A percentile compares a stretch with the other conserved stretches of the same genome.
phyloP scores from a whole-genome alignment of 1,140 invertebrate species.

The Lepidurus packardi region DNA sequence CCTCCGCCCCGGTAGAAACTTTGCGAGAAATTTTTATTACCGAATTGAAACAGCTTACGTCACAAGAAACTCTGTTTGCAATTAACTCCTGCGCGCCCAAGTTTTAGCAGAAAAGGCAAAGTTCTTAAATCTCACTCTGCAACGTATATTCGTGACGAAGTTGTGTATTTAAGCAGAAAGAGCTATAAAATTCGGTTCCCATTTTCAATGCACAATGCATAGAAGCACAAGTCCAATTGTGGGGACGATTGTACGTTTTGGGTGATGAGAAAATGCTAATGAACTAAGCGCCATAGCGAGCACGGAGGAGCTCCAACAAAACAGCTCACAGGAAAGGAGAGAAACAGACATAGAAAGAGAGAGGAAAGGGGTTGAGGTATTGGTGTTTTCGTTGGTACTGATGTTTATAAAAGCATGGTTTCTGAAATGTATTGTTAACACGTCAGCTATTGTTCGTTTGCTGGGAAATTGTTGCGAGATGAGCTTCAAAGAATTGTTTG shows the following conservation, averaged over 20 bases:
- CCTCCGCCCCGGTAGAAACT: too few relatives aligned
- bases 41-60: too few relatives aligned
- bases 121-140: too few relatives aligned
- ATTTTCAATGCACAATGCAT: not conserved
- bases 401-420: not conserved
- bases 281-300: not conserved
- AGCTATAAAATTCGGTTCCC: not conserved
- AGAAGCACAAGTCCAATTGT: not conserved
- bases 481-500: not conserved
- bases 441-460: not conserved
- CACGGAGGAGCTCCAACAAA: not conserved
- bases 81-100: not conserved
- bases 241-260: not conserved
- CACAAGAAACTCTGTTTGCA: too few relatives aligned
- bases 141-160: not conserved
- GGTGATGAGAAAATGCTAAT: not conserved
- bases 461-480: not conserved
- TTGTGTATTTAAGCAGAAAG: not conserved
- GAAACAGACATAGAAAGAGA: not conserved
- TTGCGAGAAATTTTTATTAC: too few relatives aligned
- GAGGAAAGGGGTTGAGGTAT: not conserved
- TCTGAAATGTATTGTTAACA: constrained; percentile 1
- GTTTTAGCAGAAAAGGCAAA: not conserved
- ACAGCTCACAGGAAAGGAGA: not conserved
- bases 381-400: not conserved